Conservation (phyloP, 2,113 vertebrate species). For the Oncorhynchus tshawytscha region DNA sequence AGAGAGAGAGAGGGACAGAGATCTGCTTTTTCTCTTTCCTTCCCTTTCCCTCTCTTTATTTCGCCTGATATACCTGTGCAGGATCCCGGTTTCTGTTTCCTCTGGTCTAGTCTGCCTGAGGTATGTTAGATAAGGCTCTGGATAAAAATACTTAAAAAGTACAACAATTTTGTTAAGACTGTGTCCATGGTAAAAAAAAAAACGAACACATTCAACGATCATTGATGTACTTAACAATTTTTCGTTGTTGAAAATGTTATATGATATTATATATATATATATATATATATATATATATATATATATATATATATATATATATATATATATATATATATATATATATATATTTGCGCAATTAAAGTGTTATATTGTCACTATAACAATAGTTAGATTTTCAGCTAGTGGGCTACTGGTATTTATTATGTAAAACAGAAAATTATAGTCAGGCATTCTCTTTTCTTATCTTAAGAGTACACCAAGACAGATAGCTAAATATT, state of each 20-base stretch:
- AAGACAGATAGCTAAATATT: too few species aligned
- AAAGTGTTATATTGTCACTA: too few species aligned
- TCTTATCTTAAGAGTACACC: too few species aligned
- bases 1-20: not conserved
- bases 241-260: not conserved
- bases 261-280: not conserved
- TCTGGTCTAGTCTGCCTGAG: too few species aligned
- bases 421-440: too few species aligned
- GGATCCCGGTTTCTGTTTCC: constrained; percentile 56
- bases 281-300: constrained; percentile 1
- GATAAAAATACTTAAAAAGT: too few species aligned
- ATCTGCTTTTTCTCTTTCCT: constrained; percentile 37
- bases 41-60: constrained; percentile 14
- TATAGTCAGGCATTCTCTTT: too few species aligned
- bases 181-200: not conserved
- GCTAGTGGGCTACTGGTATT: too few species aligned
- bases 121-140: too few species aligned
- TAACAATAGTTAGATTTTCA: too few species aligned
- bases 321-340: constrained; percentile 4
- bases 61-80: constrained; percentile 13
- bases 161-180: too few species aligned
- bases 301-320: constrained; percentile 3
- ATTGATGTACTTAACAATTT: not conserved
- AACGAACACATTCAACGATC: not conserved
- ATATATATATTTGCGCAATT: not conserved